Conservation (phyloP, 2,113 vertebrate species). For the Vidua chalybeata region DNA sequence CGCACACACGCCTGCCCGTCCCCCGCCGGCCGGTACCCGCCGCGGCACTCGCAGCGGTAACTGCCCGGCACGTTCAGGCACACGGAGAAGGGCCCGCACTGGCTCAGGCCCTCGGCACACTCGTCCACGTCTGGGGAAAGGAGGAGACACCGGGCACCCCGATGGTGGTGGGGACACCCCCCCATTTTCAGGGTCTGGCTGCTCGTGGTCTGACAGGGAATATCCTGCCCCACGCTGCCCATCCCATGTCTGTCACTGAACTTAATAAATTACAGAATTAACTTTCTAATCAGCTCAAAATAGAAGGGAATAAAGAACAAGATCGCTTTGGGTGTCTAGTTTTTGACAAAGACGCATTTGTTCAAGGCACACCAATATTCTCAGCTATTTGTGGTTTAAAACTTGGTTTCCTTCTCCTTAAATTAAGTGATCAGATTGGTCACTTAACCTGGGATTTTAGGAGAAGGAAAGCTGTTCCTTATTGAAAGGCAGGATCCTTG, state of each 20-base stretch:
- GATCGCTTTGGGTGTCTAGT: not conserved
- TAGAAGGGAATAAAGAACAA: not conserved
- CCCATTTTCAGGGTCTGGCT: fast-evolving
- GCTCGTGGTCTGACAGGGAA: not conserved
- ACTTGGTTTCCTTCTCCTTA: not conserved
- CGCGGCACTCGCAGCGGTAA: slow-evolving; percentile 83
- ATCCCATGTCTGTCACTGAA: not conserved
- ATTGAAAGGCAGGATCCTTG: not conserved
- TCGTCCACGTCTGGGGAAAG: slow-evolving; percentile 84
- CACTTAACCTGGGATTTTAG: not conserved
- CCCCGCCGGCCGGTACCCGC: slow-evolving; percentile 71
- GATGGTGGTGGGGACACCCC: not conserved
- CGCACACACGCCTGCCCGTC: slow-evolving; percentile 79
- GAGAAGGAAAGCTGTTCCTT: not conserved
- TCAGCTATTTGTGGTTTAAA: not conserved
- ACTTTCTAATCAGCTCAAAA: slow-evolving; percentile 63
- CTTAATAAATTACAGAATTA: slow-evolving; percentile 68
- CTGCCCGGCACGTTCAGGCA: slow-evolving; percentile 84
- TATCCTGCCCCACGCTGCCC: not conserved
- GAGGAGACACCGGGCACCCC: not conserved
- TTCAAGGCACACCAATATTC: not conserved
- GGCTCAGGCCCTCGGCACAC: slow-evolving; percentile 75
- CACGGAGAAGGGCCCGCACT: slow-evolving; percentile 78
- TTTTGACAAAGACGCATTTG: not conserved
- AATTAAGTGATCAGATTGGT: not conserved